phyloP scores from a whole-genome alignment of 2,113 vertebrate genomes.

The Carassius auratus region DNA sequence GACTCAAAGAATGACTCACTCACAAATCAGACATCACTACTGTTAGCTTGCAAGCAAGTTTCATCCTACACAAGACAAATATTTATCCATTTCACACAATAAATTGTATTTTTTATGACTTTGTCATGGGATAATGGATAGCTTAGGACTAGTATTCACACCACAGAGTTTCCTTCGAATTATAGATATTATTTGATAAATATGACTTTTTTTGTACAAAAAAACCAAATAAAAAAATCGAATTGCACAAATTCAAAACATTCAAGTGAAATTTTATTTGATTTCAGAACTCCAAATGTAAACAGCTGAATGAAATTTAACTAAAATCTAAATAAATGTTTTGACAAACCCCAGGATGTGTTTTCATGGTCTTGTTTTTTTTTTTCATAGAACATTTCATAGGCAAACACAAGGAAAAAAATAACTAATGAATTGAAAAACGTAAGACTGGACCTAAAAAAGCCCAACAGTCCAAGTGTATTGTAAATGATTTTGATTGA shows the following conservation, averaged over 20 bases:
- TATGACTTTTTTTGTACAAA: background rate
- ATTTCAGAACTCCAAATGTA: background rate
- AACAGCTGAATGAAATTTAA: background rate
- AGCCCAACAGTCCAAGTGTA: background rate
- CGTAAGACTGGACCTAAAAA: background rate
- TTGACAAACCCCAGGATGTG: slow-evolving; percentile 15
- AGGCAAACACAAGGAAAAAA: background rate
- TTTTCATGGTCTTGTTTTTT: slow-evolving; percentile 1
- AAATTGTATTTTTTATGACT: background rate
- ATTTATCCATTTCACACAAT: background rate
- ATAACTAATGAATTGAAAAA: background rate
- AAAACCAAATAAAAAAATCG: too few species aligned
- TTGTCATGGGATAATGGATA: background rate
- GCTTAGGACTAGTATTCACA: background rate
- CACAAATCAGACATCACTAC: background rate
- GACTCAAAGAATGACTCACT: background rate
- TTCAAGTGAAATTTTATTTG: slow-evolving; percentile 35
- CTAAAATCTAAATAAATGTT: background rate
- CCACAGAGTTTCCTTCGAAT: background rate
- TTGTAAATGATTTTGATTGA: background rate
- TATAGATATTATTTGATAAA: background rate
- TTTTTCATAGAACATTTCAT: background rate
- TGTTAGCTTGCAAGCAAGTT: background rate
- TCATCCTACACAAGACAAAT: background rate
- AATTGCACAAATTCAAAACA: background rate